phyloP scores from a whole-genome alignment of 2,113 vertebrate species.

The Zosterops lateralis region DNA sequence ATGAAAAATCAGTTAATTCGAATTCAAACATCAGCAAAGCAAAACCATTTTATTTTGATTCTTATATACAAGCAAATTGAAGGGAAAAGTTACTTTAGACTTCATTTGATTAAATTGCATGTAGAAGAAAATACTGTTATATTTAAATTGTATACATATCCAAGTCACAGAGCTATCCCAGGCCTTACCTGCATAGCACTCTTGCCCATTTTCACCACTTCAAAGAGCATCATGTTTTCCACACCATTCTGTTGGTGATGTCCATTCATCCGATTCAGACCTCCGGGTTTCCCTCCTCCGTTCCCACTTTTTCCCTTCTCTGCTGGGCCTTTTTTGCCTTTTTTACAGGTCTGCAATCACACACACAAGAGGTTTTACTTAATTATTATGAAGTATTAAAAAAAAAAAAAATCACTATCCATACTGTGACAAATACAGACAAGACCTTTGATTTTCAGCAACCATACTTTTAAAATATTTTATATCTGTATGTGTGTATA shows the following conservation, averaged over 20 bases:
- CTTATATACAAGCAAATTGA: neutral
- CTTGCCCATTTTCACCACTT: conserved; percentile 97
- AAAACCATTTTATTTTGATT: neutral
- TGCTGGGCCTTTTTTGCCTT: conserved; percentile 88
- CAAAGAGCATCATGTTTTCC: conserved; percentile 99
- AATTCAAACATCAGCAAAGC: neutral
- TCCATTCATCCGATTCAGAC: conserved; percentile 93
- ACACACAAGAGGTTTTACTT: neutral
- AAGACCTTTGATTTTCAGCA: neutral
- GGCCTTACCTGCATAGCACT: conserved; percentile 96
- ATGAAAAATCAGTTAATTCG: neutral
- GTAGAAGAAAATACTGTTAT: neutral
- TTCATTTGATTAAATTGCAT: neutral
- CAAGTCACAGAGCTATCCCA: neutral
- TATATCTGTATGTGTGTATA: neutral
- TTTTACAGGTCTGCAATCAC: conserved; percentile 84
- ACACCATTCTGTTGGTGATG: conserved; percentile 99
- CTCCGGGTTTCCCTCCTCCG: conserved; percentile 81
- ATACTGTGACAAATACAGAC: neutral
- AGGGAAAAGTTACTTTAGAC: neutral
- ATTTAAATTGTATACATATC: neutral
- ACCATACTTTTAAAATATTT: neutral
- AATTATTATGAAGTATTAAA: neutral
- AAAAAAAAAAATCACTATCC: neutral
- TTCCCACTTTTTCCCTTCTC: conserved; percentile 90